Conservation (phyloP, 2,888 invertebrate species). For the Harpagoxenus sublaevis region DNA sequence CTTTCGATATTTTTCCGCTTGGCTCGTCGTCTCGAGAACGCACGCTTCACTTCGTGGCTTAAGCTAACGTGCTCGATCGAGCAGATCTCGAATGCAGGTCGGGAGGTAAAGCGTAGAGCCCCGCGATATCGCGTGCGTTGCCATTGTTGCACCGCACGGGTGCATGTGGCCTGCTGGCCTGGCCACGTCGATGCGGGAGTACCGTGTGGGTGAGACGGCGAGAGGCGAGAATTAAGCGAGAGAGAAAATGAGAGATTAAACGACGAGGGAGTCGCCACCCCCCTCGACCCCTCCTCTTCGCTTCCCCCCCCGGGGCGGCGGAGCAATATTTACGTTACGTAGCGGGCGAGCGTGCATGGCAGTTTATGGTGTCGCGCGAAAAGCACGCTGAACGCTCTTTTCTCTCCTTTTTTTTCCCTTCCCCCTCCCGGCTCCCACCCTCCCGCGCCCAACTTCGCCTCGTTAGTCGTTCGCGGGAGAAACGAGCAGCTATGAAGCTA, state of each 20-base stretch:
- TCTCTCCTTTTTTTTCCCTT: background rate
- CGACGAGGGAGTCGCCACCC: background rate
- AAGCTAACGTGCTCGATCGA: background rate
- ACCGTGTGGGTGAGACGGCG: background rate
- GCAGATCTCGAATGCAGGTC: constrained; percentile 14
- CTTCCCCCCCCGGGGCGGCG: background rate
- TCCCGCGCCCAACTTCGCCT: background rate
- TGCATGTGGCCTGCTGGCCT: constrained; percentile 32
- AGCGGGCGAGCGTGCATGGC: background rate
- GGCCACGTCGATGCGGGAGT: constrained; percentile 55
- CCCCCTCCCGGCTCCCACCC: background rate
- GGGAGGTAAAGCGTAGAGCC: constrained; percentile 4
- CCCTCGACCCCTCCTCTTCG: background rate
- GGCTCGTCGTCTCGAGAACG: background rate
- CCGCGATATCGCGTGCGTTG: constrained; percentile 20
- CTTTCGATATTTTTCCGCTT: background rate
- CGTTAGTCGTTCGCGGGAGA: background rate
- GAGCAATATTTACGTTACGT: constrained; percentile 63
- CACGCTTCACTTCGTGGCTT: background rate
- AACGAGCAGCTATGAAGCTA: background rate
- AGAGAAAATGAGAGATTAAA: constrained; percentile 13
- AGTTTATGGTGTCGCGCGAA: constrained; percentile 60
- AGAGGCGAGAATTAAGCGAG: background rate
- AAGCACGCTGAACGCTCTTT: constrained; percentile 63
- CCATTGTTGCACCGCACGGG: constrained; percentile 31